Conservation (phyloP, 2,888 invertebrate species). For the Pherbina coryleti region DNA sequence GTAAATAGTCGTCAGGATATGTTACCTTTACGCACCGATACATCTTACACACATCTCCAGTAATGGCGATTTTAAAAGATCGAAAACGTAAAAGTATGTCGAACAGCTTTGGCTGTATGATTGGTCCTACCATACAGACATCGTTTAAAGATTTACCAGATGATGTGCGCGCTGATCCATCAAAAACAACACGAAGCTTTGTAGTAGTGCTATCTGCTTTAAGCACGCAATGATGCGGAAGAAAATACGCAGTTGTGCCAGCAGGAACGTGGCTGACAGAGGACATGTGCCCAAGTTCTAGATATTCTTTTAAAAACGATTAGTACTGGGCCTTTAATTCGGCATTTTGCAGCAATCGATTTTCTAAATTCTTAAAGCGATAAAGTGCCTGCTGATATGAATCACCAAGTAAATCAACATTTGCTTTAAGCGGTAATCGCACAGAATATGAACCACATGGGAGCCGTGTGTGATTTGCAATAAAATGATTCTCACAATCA, state of each 20-base stretch:
- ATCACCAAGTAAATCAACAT: background rate
- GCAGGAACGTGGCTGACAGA: background rate
- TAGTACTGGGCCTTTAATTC: slow-evolving; percentile 19
- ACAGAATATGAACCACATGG: background rate
- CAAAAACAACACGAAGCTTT: slow-evolving; percentile 27
- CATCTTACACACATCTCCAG: too few relatives aligned
- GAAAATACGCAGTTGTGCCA: background rate
- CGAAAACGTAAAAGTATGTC: too few relatives aligned
- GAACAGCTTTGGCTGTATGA: too few relatives aligned
- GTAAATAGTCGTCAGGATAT: slow-evolving; percentile 16
- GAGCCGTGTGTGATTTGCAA: background rate
- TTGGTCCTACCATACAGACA: too few relatives aligned
- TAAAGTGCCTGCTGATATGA: slow-evolving; percentile 16
- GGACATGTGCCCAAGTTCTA: slow-evolving; percentile 14
- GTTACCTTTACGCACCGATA: background rate
- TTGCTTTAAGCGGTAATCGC: background rate
- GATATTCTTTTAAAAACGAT: slow-evolving; percentile 28
- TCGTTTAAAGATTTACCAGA: background rate
- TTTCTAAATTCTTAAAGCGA: slow-evolving; percentile 38
- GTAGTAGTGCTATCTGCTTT: slow-evolving; percentile 13
- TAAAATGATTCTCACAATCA: background rate
- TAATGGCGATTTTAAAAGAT: too few relatives aligned
- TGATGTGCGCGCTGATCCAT: background rate
- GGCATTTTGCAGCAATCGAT: background rate
- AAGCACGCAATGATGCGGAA: slow-evolving; percentile 31